Evolutionary conservation across 2,113 vertebrate genomes (phyloP), one percentile per base, ranked within the genome.

Genomic region (Centrocercus urophasianus): DNA sequence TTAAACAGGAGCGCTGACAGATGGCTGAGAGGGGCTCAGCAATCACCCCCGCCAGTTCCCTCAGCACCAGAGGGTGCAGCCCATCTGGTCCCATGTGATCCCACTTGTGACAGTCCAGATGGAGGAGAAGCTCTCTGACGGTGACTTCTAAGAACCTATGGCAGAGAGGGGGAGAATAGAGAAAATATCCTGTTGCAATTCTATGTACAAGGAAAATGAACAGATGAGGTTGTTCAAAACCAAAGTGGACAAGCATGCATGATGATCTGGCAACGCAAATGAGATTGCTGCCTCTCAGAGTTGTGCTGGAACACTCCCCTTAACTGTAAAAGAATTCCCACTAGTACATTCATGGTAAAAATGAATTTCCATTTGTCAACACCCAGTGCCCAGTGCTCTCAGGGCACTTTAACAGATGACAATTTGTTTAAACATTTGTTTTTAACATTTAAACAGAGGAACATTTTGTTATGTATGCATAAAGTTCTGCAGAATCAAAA

Each of bases 361-460:
- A 89, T 67, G 30, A 60, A 86, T 90, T 95, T 90, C 59, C 86
- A 74, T 82, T 96, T 96, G 76, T 90, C 84, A 95, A 74, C 76
- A 84, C 63, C 15, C 45, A 64, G 38, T 82, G 47, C 48, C 54
- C 72, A 86, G 52, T 27, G 19, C 47, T 87, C 52, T 75, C 45
- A 42, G 42, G 67, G 38, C 22, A 86, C 27, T 83, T 90, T 83
- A 93, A 81, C 66, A 86, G 73, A 85, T 78, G 73, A 59, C 32
- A 91, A 71, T 50, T 94, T 77, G 34, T 89, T 95, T 89, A 83
- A 96, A 93, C 47, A 76, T 94, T 96, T 95, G 82, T 76, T 96
- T 96, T 73, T 86, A 93, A 42, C 59, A 94, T 87, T 90, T 76
- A 83, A 27, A 74, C 38, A n/a, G 18, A 78, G 25, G 47, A 94